These are phyloP conservation scores for Opisthocomus hoazin DNA, from an alignment of 2,113 vertebrate species.

Conservation along the genomic window DNA sequence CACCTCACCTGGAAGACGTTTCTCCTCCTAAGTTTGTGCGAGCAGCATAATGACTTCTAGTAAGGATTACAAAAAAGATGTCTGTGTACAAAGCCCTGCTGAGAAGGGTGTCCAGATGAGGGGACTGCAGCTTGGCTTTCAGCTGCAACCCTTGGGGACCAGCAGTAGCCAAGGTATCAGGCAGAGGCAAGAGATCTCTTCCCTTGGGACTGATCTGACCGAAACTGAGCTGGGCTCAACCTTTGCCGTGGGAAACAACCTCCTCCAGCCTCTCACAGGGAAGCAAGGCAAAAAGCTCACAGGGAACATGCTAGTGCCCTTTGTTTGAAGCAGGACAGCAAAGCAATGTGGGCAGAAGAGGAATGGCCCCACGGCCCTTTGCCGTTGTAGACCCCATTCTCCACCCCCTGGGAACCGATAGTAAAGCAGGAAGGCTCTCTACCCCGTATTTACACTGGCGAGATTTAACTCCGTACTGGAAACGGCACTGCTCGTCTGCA, in stretches of 20 bases:
- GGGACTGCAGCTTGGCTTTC: background rate
- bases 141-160: background rate
- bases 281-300: background rate
- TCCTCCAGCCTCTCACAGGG: background rate
- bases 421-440: slow-evolving; percentile 85
- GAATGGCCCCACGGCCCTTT: background rate
- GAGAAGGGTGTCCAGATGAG: background rate
- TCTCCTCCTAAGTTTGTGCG: background rate
- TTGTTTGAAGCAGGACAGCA: background rate
- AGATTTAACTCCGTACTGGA: slow-evolving; percentile 97
- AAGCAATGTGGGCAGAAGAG: background rate
- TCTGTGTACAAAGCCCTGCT: background rate
- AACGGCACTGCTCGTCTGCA: slow-evolving; percentile 95
- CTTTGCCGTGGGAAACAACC: rapidly evolving
- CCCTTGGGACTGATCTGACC: background rate
- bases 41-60: background rate
- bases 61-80: background rate
- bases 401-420: slow-evolving; percentile 65
- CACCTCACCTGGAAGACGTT: background rate
- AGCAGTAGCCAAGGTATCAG: background rate
- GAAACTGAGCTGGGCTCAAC: background rate
- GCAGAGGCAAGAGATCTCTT: background rate
- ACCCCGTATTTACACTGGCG: slow-evolving; percentile 99
- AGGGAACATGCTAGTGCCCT: background rate
- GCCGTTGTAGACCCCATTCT: background rate